Percentiles rank a stretch among this genome's conserved stretches.
phyloP scores from a whole-genome alignment of 1,140 invertebrate species.

The Nymphalis io region DNA sequence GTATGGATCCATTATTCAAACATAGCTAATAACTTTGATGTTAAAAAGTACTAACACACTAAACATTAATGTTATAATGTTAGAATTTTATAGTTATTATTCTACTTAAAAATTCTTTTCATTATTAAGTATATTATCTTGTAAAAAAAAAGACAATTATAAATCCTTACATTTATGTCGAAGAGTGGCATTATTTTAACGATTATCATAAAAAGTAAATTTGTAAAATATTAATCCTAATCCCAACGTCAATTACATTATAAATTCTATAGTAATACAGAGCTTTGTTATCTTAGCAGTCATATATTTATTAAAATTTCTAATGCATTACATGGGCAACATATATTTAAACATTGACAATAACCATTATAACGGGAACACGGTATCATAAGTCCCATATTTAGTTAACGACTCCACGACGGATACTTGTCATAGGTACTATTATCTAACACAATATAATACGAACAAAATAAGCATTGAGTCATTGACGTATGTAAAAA shows the following conservation, averaged over 20 bases:
- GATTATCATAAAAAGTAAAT: constrained; percentile 5
- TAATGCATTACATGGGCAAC: background rate
- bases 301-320: background rate
- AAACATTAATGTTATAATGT: too few relatives aligned
- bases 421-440: background rate
- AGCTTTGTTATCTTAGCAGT: background rate
- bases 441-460: background rate
- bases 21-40: too few relatives aligned
- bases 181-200: background rate
- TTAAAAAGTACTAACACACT: too few relatives aligned
- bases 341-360: background rate
- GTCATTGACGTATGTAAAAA: background rate
- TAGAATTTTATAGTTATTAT: too few relatives aligned
- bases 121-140: background rate
- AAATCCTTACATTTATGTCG: background rate
- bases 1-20: too few relatives aligned
- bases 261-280: background rate
- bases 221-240: constrained; percentile 3
- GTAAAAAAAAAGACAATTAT: constrained; percentile 1
- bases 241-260: background rate
- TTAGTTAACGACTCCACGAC: background rate
- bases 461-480: background rate
- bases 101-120: background rate
- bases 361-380: background rate
- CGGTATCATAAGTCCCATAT: constrained; percentile 8